A percentile compares a stretch with the other conserved stretches of the same genome.
These are phyloP conservation scores for Falco cherrug DNA, from an alignment of 2,797 vertebrate species.

Conservation along the genomic window DNA sequence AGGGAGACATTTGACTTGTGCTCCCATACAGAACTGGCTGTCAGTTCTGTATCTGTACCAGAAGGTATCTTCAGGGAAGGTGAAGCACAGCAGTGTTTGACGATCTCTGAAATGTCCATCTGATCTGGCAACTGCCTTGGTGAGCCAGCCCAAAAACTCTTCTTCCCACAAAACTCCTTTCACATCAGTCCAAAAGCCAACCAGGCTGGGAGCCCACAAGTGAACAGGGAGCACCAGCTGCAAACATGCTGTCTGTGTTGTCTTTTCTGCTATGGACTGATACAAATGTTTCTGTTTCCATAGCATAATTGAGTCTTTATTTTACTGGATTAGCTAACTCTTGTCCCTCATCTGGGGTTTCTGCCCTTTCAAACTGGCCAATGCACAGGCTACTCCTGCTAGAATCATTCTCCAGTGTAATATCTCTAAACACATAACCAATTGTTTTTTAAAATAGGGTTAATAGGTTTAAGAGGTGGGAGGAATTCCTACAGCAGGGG, in stretches of 20 bases:
- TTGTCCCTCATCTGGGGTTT: not conserved
- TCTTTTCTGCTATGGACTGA: not conserved
- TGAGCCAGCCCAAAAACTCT: not conserved
- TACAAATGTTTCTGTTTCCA: not conserved
- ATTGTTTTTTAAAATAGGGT: not conserved
- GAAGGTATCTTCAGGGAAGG: not conserved
- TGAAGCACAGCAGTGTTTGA: not conserved
- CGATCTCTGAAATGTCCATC: accelerated
- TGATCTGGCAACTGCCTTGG: not conserved
- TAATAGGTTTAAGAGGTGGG: not conserved
- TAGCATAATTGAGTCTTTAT: not conserved
- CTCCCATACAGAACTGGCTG: not conserved
- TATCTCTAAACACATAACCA: not conserved
- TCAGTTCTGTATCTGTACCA: too few relatives aligned
- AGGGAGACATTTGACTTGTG: not conserved
- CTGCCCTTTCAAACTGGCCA: not conserved
- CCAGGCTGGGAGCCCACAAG: not conserved
- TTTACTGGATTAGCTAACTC: not conserved
- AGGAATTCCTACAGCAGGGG: not conserved
- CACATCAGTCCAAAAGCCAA: not conserved
- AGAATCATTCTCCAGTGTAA: not conserved
- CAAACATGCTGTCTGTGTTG: not conserved
- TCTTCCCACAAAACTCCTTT: not conserved
- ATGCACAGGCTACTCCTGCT: not conserved
- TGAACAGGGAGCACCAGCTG: not conserved